Base-by-base conservation (phyloP, 2,113 vertebrate species). In the Nycticorax nycticorax region DNA sequence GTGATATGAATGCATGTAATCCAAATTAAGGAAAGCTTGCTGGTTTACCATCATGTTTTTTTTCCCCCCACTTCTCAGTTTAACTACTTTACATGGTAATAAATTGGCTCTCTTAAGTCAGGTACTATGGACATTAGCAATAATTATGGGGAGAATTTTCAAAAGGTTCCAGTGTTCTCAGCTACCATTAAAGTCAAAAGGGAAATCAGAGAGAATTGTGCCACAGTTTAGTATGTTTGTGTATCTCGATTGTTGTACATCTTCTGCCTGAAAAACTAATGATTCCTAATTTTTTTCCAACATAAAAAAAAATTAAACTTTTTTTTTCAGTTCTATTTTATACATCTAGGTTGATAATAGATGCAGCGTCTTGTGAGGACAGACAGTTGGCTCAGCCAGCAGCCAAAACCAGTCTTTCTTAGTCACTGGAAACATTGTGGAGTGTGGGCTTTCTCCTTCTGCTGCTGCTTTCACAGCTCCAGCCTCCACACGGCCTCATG, bases 391-490 rank as follows among this genome's bases (percentile, higher is more conserved):
- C 91, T 93, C 66, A 93, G 56, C 83, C 68, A 92, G 79, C 91
- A 84, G 83, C 79, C 83, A 57, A 64, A 77, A 30, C 76, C 72
- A 52, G n/a, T 91, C 67, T 86, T 28, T 95, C n/a, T 84, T 93
- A 86, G 86, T 94, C 80, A 35, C 76, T 92, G 83, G 88, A 91
- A 86, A 71, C 2, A 6, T 43, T 83, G 68, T 55, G 23, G 82
- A 74, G 48, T 68, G 97, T 96, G 88, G 88, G 96, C 73, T 92
- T 94, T 94, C 37, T 92, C 82, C 90, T 96, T 1, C 85, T 95
- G 92, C 82, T 90, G 85, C 89, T 87, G 18, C 88, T 91, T 91
- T 95, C 18, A 9, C 96, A 91, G 83, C 86, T 96, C 45, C 93
- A 91, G 64, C 96, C 95, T 96, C 93, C 95, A 37, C 89, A 71